Percentiles rank a stretch among this genome's conserved stretches.
These are phyloP conservation scores for Meta bourneti DNA, from an alignment of 2,888 invertebrate species.

Conservation along the genomic window DNA sequence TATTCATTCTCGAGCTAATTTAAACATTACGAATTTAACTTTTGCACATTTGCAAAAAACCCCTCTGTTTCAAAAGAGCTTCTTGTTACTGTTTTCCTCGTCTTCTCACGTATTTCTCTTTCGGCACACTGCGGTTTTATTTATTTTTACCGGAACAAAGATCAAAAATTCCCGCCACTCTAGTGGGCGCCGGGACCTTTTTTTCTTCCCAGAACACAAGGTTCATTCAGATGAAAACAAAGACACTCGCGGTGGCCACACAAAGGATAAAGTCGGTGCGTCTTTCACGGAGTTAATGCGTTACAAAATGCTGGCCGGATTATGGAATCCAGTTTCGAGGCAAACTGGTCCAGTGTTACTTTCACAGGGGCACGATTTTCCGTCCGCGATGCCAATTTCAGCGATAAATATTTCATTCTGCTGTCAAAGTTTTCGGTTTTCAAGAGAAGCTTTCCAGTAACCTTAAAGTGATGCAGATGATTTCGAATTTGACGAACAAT, in stretches of 20 bases:
- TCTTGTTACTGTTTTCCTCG: no score
- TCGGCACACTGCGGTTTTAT: not conserved
- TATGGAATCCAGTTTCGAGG: constrained; percentile 5
- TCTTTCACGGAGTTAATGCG: constrained; percentile 1
- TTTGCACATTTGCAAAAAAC: not conserved
- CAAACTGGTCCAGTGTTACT: not conserved
- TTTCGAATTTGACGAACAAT: no score
- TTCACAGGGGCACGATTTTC: no score
- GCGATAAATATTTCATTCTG: constrained; percentile 16
- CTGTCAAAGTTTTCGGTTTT: not conserved
- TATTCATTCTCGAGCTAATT: not conserved
- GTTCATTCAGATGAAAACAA: constrained; percentile 55
- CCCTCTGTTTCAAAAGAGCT: not conserved
- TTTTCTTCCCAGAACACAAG: constrained; percentile 27
- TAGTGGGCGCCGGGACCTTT: constrained; percentile 15
- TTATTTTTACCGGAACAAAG: not conserved
- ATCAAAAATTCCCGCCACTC: not conserved
- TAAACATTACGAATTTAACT: not conserved
- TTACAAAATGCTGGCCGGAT: constrained; percentile 42
- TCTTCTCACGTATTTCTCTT: not conserved
- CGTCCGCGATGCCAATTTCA: not conserved
- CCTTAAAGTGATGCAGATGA: no score
- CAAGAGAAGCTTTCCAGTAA: no score
- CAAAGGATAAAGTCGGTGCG: constrained; percentile 8
- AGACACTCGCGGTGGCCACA: not conserved